These are phyloP conservation scores for Trinectes maculatus DNA, from an alignment of 2,113 vertebrate species.

Conservation along the genomic window DNA sequence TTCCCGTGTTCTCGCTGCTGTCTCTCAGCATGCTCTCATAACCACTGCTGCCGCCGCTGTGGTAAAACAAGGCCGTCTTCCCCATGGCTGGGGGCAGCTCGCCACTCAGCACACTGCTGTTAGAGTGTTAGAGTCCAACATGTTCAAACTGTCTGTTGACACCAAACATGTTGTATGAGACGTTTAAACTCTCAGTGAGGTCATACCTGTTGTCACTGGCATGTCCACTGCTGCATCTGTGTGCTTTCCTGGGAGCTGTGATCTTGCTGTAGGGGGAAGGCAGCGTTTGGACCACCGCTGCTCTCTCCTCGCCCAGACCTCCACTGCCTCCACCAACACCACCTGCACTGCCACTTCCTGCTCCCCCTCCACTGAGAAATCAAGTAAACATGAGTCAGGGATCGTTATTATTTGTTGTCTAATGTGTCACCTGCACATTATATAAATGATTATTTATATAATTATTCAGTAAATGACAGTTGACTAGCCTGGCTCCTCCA, in stretches of 20 bases:
- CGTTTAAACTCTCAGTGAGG: not conserved
- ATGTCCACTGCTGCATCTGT: constrained; percentile 96
- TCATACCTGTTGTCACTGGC: constrained; percentile 89
- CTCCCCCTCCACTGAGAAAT: constrained; percentile 55
- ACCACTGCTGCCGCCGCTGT: constrained; percentile 96
- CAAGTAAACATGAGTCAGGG: not conserved
- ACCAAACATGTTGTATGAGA: not conserved
- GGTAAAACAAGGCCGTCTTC: constrained; percentile 96
- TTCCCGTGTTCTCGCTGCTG: constrained; percentile 98
- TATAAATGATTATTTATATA: not conserved
- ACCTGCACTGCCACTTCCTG: constrained; percentile 5
- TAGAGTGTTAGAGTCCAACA: not conserved
- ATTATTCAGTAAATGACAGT: not conserved
- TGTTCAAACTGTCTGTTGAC: not conserved
- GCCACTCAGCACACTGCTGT: constrained; percentile 96
- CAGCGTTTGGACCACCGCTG: constrained; percentile 83
- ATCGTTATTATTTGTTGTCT: not conserved
- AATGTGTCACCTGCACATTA: not conserved
- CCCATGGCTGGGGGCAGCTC: constrained; percentile 98
- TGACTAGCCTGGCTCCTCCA: constrained; percentile 48
- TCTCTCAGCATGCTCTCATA: constrained; percentile 98
- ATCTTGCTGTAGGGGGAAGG: constrained; percentile 99
- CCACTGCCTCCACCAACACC: constrained; percentile 50
- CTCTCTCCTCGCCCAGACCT: constrained; percentile 80
- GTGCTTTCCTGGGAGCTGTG: constrained; percentile 92